phyloP scores from a whole-genome alignment of 2,888 invertebrate species.

The Fabriciana adippe region DNA sequence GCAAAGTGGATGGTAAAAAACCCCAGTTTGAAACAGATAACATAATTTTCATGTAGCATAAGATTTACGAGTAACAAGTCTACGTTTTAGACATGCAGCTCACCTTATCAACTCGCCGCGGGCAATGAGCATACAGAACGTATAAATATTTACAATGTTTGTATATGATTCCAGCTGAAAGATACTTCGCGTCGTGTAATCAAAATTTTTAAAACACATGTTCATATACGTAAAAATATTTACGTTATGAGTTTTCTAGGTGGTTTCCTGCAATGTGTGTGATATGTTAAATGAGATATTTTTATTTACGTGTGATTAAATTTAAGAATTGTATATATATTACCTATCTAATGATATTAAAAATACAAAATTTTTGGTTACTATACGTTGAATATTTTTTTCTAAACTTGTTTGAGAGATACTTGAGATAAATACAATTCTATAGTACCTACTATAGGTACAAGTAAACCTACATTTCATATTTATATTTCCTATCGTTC shows the following conservation, averaged over 20 bases:
- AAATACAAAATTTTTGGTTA: no score
- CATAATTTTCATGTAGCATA: conserved; percentile 5
- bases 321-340: no score
- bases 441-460: no score
- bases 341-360: no score
- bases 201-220: conserved; percentile 12
- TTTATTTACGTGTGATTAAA: no score
- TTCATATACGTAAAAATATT: conserved; percentile 3
- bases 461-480: no score
- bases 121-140: conserved; percentile 1
- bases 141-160: conserved; percentile 14
- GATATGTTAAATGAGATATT: not conserved
- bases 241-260: not conserved
- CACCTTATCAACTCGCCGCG: conserved; percentile 15
- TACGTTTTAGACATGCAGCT: conserved; percentile 5
- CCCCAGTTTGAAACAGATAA: not conserved
- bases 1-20: not conserved
- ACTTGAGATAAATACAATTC: no score
- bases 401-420: no score
- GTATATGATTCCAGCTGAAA: conserved; percentile 1
- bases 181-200: conserved; percentile 5
- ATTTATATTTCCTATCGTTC: no score
- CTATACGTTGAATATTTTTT: no score
- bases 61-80: conserved; percentile 6
- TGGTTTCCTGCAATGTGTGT: conserved; percentile 10